Conservation (phyloP, 1,140 invertebrate species). For the Uloborus diversus region DNA sequence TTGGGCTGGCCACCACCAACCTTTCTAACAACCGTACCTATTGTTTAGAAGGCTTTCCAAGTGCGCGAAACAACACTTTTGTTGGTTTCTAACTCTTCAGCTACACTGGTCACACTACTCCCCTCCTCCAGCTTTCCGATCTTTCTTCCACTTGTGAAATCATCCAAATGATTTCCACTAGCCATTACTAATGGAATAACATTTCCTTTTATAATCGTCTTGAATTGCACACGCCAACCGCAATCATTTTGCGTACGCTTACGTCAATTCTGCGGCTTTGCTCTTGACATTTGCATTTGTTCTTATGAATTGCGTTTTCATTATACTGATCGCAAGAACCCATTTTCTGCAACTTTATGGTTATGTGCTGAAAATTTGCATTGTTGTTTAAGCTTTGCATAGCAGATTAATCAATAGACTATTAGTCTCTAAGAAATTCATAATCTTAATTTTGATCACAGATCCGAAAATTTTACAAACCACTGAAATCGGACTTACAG, state of each 20-base stretch:
- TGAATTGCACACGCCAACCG: background rate
- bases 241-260: background rate
- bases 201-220: background rate
- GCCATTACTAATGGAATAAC: background rate
- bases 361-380: too few relatives aligned
- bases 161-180: background rate
- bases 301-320: too few relatives aligned
- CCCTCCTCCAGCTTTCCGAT: background rate
- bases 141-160: background rate
- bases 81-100: background rate
- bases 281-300: too few relatives aligned
- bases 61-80: constrained; percentile 4
- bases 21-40: background rate
- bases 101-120: background rate
- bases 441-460: too few relatives aligned
- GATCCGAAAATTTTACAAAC: too few relatives aligned
- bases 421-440: too few relatives aligned
- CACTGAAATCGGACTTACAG: too few relatives aligned
- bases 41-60: background rate
- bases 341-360: too few relatives aligned
- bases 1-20: background rate
- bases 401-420: too few relatives aligned
- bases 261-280: too few relatives aligned
- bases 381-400: too few relatives aligned
- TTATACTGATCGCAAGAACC: too few relatives aligned